phyloP scores from a whole-genome alignment of 2,888 invertebrate genomes.

The Ectemnius lituratus region DNA sequence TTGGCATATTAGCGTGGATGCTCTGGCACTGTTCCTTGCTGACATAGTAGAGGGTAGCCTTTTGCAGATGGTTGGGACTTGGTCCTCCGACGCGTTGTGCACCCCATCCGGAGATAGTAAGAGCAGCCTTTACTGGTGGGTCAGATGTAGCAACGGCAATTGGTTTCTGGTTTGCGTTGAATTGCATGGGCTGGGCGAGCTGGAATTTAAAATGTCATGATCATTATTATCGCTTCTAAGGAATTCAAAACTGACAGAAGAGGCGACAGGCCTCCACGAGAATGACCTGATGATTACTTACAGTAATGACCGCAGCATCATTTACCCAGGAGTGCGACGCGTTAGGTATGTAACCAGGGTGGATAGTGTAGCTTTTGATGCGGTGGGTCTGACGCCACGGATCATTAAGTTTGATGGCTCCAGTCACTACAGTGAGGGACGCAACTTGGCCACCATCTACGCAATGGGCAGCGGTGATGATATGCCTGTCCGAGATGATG shows the following conservation, averaged over 20 bases:
- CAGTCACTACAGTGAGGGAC: slow-evolving; percentile 30
- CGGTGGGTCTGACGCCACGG: neutral
- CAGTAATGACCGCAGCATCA: slow-evolving; percentile 19
- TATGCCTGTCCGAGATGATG: slow-evolving; percentile 51
- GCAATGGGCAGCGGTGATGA: slow-evolving; percentile 68
- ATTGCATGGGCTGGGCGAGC: neutral
- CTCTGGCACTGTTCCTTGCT: slow-evolving; percentile 1
- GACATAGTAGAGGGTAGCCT: neutral
- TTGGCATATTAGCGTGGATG: neutral
- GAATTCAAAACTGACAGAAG: neutral
- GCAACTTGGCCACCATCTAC: slow-evolving; percentile 12
- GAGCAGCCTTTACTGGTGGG: neutral
- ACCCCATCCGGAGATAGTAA: slow-evolving; percentile 12
- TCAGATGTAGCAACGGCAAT: neutral
- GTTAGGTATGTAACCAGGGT: neutral
- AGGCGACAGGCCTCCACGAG: neutral
- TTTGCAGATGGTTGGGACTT: neutral
- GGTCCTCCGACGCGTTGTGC: neutral
- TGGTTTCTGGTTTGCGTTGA: neutral
- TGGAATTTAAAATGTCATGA: neutral
- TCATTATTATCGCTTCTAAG: neutral
- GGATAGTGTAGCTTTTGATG: neutral
- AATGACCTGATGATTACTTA: neutral
- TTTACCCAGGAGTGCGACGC: neutral
- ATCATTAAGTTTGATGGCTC: slow-evolving; percentile 9